Evolutionary conservation across 2,888 invertebrate genomes (phyloP), one percentile per base, ranked within the genome.

Genomic region (Amiota mariae): DNA sequence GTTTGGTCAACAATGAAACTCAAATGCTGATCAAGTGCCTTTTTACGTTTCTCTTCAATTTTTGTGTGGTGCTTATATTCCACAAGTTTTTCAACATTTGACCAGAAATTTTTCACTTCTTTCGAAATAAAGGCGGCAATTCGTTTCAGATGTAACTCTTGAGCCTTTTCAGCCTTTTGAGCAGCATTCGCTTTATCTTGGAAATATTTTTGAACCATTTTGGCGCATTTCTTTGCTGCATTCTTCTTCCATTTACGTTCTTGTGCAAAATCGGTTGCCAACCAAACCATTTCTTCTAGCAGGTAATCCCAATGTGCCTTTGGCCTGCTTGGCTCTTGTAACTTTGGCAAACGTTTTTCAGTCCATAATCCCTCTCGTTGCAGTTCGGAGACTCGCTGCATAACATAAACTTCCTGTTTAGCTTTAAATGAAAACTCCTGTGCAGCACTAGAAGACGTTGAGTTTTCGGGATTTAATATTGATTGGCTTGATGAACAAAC

Each of bases 221-320:
- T 93, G 24, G 97, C 96, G 88, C 97, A 97, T 91, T 94, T 98
- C 88, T 96, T 96, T 1, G 98, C 97, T 8, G 97, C 96, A 75
- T 96, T 95, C 89, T 97, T 97, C 88, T 99, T 99, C 97, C 98
- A 98, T 89, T 98, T 98, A 77, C 98, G 93, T 90, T 99, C 99
- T 89, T 98, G 97, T 47, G 96, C 96, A 91, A 99, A 99, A 91
- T 99, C 99, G 56, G 97, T 96, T 54, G 98, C 97, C 80, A 99
- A 92, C 99, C 99, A 99, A 56, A 95, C 95, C 97, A 98, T 98
- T 91, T 99, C 99, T 90, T 99, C 99, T 59, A 99, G 91, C 78
- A 99, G 91, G 90, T 98, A 99, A 90, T 99, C 99, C 98, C 99
- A 99, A 90, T 99, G 99, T 47, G 97, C 95, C 91, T 98, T 99